These are phyloP conservation scores for Octomys mimax DNA, from an alignment of 2,797 vertebrate genomes.

Conservation along the genomic window DNA sequence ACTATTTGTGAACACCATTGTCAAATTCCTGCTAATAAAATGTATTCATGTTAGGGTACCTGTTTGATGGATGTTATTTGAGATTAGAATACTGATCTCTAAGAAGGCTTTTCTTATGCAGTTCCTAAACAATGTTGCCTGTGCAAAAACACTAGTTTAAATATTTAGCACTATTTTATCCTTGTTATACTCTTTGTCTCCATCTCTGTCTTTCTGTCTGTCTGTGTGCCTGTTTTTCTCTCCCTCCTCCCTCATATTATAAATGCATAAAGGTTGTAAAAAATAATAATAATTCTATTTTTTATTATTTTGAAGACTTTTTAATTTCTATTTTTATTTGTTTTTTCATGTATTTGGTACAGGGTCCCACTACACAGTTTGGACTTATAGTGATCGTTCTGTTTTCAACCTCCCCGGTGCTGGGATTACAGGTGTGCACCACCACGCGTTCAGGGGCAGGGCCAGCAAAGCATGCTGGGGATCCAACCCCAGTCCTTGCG, in stretches of 20 bases:
- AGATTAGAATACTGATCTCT: slow-evolving; percentile 25
- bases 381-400: too few relatives aligned
- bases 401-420: too few relatives aligned
- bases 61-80: slow-evolving; percentile 25
- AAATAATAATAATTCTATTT: not conserved
- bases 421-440: too few relatives aligned
- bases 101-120: not conserved
- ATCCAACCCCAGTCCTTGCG: slow-evolving; percentile 10
- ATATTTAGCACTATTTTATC: not conserved
- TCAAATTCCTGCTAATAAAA: slow-evolving; percentile 1
- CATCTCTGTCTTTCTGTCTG: not conserved
- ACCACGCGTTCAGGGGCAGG: too few relatives aligned
- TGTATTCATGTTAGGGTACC: not conserved
- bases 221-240: not conserved
- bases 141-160: not conserved
- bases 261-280: not conserved
- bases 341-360: too few relatives aligned
- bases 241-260: not conserved
- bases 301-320: too few relatives aligned
- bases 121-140: not conserved
- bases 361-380: too few relatives aligned
- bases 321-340: too few relatives aligned
- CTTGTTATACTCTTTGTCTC: not conserved
- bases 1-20: not conserved
- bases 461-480: not conserved